phyloP scores from a whole-genome alignment of 2,113 vertebrate genomes.

The Heterotilapia buettikoferi region DNA sequence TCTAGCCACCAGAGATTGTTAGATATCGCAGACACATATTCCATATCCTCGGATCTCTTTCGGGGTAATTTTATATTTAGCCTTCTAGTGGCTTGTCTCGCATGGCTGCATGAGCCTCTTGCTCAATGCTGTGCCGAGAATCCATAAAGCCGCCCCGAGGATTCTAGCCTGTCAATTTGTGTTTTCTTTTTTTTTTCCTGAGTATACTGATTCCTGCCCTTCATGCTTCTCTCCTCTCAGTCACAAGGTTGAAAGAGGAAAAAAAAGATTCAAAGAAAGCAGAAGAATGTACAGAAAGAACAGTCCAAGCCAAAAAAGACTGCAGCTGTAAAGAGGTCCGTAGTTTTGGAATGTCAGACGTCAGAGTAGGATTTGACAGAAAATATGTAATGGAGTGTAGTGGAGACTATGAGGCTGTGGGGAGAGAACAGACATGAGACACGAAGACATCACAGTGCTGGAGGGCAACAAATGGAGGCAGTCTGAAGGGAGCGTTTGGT shows the following conservation, averaged over 20 bases:
- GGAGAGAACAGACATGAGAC: not conserved
- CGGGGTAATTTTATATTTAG: conserved; percentile 54
- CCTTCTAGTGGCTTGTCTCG: conserved; percentile 49
- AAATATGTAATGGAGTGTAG: conserved; percentile 9
- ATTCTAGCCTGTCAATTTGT: conserved; percentile 45
- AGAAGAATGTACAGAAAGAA: not conserved
- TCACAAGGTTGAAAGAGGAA: not conserved
- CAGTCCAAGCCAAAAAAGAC: not conserved
- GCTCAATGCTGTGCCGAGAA: conserved; percentile 34
- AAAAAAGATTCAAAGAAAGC: not conserved
- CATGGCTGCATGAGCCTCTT: conserved; percentile 48
- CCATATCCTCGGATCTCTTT: conserved; percentile 48
- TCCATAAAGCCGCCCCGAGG: conserved; percentile 52
- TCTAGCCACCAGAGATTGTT: conserved; percentile 36
- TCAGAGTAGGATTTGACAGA: not conserved
- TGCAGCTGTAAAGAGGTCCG: not conserved
- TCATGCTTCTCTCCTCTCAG: conserved; percentile 19
- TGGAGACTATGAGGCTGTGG: not conserved
- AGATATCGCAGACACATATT: conserved; percentile 36
- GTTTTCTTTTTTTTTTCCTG: not conserved
- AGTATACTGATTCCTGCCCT: conserved; percentile 51
- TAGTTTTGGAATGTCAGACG: not conserved
- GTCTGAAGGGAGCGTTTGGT: not conserved
- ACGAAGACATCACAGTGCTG: conserved; percentile 10
- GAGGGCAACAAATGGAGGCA: conserved; percentile 1